phyloP scores from a whole-genome alignment of 2,888 invertebrate species.

The Deilephila porcellus region DNA sequence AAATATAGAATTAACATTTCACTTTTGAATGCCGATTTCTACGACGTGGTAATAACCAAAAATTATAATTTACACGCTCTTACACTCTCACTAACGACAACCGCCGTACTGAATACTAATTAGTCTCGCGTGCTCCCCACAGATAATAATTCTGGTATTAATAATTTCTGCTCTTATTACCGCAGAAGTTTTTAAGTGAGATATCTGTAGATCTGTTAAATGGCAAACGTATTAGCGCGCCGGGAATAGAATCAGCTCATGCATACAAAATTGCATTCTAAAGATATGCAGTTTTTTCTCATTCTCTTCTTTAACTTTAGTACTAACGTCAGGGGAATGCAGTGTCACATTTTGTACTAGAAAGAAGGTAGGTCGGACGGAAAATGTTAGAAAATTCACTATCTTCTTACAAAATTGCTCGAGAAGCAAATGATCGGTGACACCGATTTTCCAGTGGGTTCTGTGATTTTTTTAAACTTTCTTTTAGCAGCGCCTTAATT shows the following conservation, averaged over 20 bases:
- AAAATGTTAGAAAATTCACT: not conserved
- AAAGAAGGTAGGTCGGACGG: not conserved
- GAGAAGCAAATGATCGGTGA: not conserved
- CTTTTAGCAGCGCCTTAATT: slow-evolving; percentile 54
- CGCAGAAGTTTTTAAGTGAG: not conserved
- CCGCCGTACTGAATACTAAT: not conserved
- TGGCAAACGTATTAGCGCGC: too few relatives aligned
- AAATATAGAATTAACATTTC: too few relatives aligned
- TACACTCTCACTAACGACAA: not conserved
- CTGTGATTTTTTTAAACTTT: slow-evolving; percentile 33
- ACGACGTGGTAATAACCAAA: not conserved
- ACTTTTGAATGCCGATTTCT: not conserved
- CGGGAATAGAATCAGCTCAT: not conserved
- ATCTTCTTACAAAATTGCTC: not conserved
- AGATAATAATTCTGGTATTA: not conserved
- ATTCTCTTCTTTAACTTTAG: not conserved
- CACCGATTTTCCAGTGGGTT: not conserved
- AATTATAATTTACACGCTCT: slow-evolving; percentile 3
- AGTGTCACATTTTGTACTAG: not conserved
- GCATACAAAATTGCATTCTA: not conserved
- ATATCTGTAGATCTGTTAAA: not conserved
- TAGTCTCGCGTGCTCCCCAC: not conserved
- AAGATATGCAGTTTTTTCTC: not conserved
- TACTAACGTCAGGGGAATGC: not conserved
- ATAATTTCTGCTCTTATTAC: not conserved